Evolutionary conservation across 2,888 invertebrate genomes (phyloP), one percentile per base, ranked within the genome.

Genomic region (Deroplatys truncata): DNA sequence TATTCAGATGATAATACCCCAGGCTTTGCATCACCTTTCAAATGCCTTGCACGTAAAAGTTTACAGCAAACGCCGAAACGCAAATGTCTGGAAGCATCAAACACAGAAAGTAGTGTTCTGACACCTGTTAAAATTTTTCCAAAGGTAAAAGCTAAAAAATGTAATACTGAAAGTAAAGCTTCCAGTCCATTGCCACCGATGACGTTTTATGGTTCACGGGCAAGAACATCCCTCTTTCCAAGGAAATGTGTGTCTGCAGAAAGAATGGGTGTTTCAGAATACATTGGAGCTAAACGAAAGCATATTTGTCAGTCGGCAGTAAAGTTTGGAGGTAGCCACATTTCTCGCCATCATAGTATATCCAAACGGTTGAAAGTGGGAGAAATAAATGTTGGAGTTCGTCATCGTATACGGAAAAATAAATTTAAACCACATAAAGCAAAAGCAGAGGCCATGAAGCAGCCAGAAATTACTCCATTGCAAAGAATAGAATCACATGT

Each of bases 361-460:
- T 9, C 56, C 92, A 93, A 92, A 31, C 92, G 94, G 43, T 93
- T 93, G 88, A 94, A 90, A 89, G 91, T 94, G 16, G 96, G 96
- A 0, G 95, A 95, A 92, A 96, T 96, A n/a, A 96, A 96, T 92
- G 93, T 94, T 90, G 96, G 96, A 31, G 96, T 96, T 0, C 93
- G 94, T 90, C 96, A 96, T 92, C 95, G 94, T 90, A 96, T 96
- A 88, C 94, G 94, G 86, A 96, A 95, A 92, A 94, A 94, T 20
- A 93, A 93, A 90, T 91, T 16, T 25, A 20, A 29, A 20, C n/a
- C 25, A 43, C 83, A 28, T 49, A 82, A 88, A 82, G 25, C 88
- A 49, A 28, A 43, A 84, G n/a, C 85, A 83, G 87, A 92, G n/a
- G 92, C 92, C 13, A 88, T 92, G 35, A 92, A 92, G 90, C 91